Percentiles rank a stretch among this genome's conserved stretches.
Conservation (phyloP, 2,888 invertebrate genomes). For the Athetis lepigone region DNA sequence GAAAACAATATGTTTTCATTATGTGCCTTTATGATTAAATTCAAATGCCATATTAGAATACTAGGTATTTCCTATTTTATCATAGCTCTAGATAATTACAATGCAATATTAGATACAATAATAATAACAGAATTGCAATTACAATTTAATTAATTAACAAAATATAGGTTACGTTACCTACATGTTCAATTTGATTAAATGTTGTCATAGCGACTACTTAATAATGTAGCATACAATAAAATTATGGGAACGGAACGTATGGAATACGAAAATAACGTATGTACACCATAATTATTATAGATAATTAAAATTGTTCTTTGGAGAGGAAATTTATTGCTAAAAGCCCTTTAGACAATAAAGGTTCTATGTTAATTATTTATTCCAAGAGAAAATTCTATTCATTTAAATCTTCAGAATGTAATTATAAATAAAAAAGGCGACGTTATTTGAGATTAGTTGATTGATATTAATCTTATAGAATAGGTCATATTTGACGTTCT, state of each 20-base stretch:
- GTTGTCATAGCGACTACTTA: background rate
- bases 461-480: constrained; percentile 17
- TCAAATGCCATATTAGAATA: background rate
- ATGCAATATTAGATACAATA: background rate
- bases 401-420: too few relatives aligned
- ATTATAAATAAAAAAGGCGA: background rate
- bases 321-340: background rate
- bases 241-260: too few relatives aligned
- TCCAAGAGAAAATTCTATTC: too few relatives aligned
- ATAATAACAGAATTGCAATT: background rate
- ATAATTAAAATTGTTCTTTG: background rate
- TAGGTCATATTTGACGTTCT: constrained; percentile 26
- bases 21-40: constrained; percentile 1
- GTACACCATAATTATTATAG: background rate
- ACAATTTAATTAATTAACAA: constrained; percentile 3
- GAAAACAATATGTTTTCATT: background rate
- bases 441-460: background rate
- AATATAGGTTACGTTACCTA: background rate
- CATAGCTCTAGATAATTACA: background rate
- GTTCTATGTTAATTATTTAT: background rate
- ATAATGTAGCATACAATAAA: background rate
- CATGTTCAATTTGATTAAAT: background rate
- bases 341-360: background rate
- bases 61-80: background rate
- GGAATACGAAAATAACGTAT: background rate